Percentiles rank a stretch among this genome's conserved stretches.
phyloP scores from a whole-genome alignment of 2,797 vertebrate species.

The Sandelia bainsii region DNA sequence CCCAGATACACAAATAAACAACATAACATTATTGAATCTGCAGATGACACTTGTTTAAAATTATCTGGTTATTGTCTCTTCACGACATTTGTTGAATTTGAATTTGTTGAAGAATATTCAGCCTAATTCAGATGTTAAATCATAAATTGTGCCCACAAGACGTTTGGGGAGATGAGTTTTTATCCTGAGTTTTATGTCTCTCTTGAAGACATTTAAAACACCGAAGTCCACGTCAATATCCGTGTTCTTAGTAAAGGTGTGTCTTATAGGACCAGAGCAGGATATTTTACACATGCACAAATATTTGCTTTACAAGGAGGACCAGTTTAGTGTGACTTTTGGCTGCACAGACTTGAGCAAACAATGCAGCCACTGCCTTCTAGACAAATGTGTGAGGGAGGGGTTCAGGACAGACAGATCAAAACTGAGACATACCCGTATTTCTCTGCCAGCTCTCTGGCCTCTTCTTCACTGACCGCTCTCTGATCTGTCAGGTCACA shows the following conservation, averaged over 20 bases:
- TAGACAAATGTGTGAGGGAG: constrained; percentile 78
- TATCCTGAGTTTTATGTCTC: not conserved
- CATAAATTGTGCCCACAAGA: not conserved
- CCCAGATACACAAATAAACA: too few species aligned
- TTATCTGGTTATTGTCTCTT: not conserved
- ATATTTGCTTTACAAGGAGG: constrained; percentile 81
- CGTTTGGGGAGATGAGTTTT: not conserved
- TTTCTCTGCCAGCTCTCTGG: constrained; percentile 93
- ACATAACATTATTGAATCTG: too few species aligned
- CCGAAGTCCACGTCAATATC: constrained; percentile 2
- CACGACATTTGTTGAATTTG: too few species aligned
- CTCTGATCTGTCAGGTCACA: constrained; percentile 94
- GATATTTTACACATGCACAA: constrained; percentile 71
- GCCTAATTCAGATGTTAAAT: not conserved
- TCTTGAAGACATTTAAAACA: constrained; percentile 4
- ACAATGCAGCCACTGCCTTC: constrained; percentile 80
- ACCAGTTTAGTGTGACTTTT: constrained; percentile 51
- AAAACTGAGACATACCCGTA: constrained; percentile 88
- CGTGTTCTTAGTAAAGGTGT: constrained; percentile 59
- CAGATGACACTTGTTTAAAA: not conserved
- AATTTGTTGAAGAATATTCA: not conserved
- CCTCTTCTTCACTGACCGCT: constrained; percentile 90
- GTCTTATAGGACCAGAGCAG: constrained; percentile 52
- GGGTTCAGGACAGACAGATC: constrained; percentile 56
- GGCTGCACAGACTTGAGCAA: constrained; percentile 68